phyloP scores from a whole-genome alignment of 2,888 invertebrate species.

The Troilus luridus region DNA sequence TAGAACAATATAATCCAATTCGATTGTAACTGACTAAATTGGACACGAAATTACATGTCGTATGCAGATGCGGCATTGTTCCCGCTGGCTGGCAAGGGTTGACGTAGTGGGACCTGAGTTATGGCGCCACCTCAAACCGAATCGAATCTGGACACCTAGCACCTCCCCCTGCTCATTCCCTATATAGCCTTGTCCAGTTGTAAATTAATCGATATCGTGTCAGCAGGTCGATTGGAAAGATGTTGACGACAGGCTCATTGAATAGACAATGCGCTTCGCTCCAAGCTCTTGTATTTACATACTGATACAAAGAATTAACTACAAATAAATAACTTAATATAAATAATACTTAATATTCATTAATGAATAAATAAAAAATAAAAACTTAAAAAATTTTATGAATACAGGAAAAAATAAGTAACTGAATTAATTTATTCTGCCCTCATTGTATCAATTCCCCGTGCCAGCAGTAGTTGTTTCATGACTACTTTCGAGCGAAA shows the following conservation, averaged over 20 bases:
- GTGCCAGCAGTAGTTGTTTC: too few species aligned
- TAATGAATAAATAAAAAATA: too few species aligned
- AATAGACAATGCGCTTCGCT: not conserved
- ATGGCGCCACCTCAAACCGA: constrained; percentile 2
- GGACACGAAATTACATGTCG: constrained; percentile 37
- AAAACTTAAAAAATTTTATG: too few species aligned
- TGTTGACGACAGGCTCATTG: not conserved
- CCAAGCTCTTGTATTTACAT: not conserved
- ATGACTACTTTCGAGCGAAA: too few species aligned
- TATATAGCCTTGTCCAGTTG: not conserved
- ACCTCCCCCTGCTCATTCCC: not conserved
- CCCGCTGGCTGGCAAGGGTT: not conserved
- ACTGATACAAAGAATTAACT: not conserved
- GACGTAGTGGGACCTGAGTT: not conserved
- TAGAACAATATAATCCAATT: constrained; percentile 37
- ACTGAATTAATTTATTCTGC: too few species aligned
- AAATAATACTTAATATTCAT: too few species aligned
- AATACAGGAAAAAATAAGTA: too few species aligned
- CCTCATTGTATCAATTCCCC: too few species aligned
- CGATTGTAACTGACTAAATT: constrained; percentile 9
- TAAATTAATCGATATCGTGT: constrained; percentile 17
- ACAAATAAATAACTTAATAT: not conserved
- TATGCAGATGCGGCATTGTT: not conserved
- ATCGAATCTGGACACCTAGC: not conserved
- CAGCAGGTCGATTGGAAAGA: not conserved